A percentile compares a stretch with the other conserved stretches of the same genome.
These are phyloP conservation scores for Alloplasta piceator DNA, from an alignment of 2,888 invertebrate species.

Conservation along the genomic window DNA sequence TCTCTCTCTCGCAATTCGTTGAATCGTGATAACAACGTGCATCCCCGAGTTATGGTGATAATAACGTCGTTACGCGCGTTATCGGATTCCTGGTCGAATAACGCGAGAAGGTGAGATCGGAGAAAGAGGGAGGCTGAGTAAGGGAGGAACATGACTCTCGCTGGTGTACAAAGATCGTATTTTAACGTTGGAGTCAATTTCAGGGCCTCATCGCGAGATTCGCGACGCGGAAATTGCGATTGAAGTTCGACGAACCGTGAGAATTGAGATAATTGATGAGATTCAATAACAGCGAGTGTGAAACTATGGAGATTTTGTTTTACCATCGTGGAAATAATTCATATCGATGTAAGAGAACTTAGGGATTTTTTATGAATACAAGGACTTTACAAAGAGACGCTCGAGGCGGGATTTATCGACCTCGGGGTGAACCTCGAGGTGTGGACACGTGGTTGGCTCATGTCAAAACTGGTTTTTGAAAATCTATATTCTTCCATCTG, in stretches of 20 bases:
- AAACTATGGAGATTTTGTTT: constrained; percentile 34
- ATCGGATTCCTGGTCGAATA: constrained; percentile 54
- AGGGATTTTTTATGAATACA: neutral
- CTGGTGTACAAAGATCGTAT: constrained; percentile 15
- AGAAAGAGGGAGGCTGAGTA: neutral
- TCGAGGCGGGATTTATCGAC: constrained; percentile 60
- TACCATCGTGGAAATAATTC: neutral
- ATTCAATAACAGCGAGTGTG: constrained; percentile 23
- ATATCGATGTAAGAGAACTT: neutral
- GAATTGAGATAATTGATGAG: constrained; percentile 46
- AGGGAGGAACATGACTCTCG: neutral
- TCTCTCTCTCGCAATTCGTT: constrained; percentile 43
- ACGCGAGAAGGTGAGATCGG: neutral
- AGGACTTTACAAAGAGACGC: neutral
- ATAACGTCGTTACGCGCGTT: constrained; percentile 61
- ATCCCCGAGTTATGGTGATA: constrained; percentile 51
- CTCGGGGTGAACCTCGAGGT: constrained; percentile 66
- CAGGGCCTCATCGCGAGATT: constrained; percentile 24
- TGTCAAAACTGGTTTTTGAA: constrained; percentile 81
- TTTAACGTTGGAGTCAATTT: constrained; percentile 50
- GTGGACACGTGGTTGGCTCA: constrained; percentile 80
- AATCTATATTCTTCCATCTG: constrained; percentile 55
- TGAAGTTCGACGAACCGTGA: constrained; percentile 38
- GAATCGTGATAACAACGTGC: constrained; percentile 64
- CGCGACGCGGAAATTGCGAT: constrained; percentile 4